These are phyloP conservation scores for Gracilinanus agilis DNA, from an alignment of 2,113 vertebrate genomes.

Conservation along the genomic window DNA sequence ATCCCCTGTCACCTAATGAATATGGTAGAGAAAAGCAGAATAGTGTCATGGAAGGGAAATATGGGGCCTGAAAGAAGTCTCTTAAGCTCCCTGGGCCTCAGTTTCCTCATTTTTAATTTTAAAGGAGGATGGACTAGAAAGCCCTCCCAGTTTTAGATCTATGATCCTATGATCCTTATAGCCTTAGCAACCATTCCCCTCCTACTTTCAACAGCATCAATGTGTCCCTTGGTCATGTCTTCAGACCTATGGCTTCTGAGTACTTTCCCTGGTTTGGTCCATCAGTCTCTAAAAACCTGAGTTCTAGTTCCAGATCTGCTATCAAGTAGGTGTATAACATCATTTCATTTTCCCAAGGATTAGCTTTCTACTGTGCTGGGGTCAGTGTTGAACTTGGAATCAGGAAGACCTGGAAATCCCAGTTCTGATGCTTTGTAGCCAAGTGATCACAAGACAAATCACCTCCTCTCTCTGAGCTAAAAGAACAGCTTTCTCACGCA, in stretches of 20 bases:
- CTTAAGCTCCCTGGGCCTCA: too few relatives aligned
- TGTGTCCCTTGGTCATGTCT: background rate
- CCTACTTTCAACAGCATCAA: background rate
- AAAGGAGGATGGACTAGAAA: too few relatives aligned
- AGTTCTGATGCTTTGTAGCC: background rate
- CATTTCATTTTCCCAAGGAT: background rate
- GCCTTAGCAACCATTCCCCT: conserved; percentile 25
- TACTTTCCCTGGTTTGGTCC: conserved; percentile 2
- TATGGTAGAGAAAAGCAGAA: background rate
- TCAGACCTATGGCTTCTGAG: background rate
- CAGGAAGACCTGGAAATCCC: background rate
- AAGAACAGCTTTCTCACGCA: background rate
- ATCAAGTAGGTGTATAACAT: background rate
- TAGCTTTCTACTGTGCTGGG: background rate
- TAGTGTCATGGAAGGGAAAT: background rate
- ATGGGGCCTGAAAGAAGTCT: background rate
- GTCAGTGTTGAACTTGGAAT: background rate
- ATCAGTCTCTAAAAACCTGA: background rate
- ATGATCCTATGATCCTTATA: background rate
- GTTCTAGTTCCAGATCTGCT: background rate
- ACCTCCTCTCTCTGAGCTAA: background rate
- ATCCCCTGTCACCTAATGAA: background rate
- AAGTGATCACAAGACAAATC: background rate
- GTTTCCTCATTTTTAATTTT: too few relatives aligned
- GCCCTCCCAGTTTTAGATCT: too few relatives aligned